Conservation (phyloP, 2,797 vertebrate genomes). For the Catostomus latipinnis region DNA sequence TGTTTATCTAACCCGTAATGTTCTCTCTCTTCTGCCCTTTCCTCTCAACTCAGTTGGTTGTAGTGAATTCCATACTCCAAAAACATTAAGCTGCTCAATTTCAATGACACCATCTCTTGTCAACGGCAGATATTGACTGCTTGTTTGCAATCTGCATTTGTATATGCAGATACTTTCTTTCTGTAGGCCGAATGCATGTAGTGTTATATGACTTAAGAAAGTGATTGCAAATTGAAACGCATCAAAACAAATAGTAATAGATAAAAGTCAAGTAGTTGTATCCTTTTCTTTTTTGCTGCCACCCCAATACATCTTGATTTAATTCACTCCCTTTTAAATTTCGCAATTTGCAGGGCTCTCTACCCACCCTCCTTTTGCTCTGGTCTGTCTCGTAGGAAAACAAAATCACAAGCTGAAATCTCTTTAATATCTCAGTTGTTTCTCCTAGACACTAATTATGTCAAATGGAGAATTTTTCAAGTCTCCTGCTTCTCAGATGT, state of each 20-base stretch:
- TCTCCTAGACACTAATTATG: no score
- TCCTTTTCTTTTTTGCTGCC: conserved; percentile 37
- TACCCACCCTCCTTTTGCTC: neutral
- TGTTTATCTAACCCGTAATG: conserved; percentile 71
- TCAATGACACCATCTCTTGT: conserved; percentile 49
- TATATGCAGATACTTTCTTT: neutral
- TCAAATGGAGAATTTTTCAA: no score
- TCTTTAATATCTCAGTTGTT: neutral
- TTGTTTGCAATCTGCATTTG: neutral
- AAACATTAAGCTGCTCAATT: conserved; percentile 42
- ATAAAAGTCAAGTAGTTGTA: conserved; percentile 21
- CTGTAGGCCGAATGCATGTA: no score
- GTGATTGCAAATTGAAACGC: no score
- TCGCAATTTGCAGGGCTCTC: neutral
- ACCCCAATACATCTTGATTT: neutral
- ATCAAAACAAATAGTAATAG: neutral
- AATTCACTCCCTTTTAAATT: conserved; percentile 30
- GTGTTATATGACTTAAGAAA: neutral
- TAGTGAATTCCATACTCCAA: conserved; percentile 65
- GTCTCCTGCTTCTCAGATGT: no score
- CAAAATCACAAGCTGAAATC: neutral
- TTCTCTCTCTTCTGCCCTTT: conserved; percentile 64
- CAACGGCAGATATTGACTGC: neutral
- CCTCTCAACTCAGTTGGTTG: conserved; percentile 58
- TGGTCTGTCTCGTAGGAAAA: neutral